These are phyloP conservation scores for Protaetia brevitarsis DNA, from an alignment of 1,140 invertebrate genomes.

Conservation along the genomic window DNA sequence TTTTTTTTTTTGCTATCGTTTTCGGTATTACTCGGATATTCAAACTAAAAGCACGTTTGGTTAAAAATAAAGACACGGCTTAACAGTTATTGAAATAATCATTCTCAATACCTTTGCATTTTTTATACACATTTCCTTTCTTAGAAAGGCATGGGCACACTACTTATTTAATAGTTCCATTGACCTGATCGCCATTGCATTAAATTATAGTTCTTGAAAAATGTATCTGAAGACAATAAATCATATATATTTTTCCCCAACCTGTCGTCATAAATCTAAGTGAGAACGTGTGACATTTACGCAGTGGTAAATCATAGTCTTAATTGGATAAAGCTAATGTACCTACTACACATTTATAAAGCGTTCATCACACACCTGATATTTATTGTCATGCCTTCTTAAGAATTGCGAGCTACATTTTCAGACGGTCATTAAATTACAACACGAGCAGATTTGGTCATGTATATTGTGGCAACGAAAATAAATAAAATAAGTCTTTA, in stretches of 20 bases:
- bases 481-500: no score
- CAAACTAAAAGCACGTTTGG: no score
- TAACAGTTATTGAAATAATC: no score
- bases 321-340: slow-evolving; percentile 7
- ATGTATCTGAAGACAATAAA: neutral
- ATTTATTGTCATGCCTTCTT: neutral
- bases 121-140: no score
- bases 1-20: no score
- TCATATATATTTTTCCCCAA: neutral
- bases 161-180: neutral
- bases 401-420: neutral
- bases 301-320: slow-evolving; percentile 8
- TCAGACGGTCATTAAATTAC: neutral
- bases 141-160: neutral
- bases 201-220: neutral
- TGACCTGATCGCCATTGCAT: neutral
- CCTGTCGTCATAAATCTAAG: neutral
- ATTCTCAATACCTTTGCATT: no score
- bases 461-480: no score
- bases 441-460: no score
- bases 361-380: neutral
- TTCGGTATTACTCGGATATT: no score
- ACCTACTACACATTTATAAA: neutral
- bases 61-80: no score
- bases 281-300: slow-evolving; percentile 3